Conservation (phyloP, 2,113 vertebrate species). For the Gallinago media region DNA sequence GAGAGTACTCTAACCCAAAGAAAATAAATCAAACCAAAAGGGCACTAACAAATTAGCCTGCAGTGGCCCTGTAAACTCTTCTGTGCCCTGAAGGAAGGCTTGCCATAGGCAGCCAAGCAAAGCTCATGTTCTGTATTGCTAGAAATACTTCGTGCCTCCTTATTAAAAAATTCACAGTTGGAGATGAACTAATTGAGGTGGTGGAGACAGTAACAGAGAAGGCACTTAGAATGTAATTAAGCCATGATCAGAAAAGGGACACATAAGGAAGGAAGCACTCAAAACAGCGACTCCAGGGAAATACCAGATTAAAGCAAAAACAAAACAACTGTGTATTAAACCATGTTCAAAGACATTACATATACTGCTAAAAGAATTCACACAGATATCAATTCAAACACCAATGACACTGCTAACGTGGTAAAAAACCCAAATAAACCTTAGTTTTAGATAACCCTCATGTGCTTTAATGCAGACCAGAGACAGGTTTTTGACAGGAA, state of each 20-base stretch:
- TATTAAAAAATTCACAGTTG: conserved; percentile 67
- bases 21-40: conserved; percentile 72
- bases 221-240: conserved; percentile 74
- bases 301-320: conserved; percentile 25
- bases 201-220: conserved; percentile 43
- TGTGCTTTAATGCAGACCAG: fast-evolving
- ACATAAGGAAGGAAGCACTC: conserved; percentile 13
- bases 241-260: conserved; percentile 32
- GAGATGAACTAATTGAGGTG: conserved; percentile 73
- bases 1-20: conserved; percentile 20
- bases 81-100: conserved; percentile 59
- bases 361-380: background rate
- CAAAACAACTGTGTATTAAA: background rate
- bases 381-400: background rate
- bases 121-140: conserved; percentile 34
- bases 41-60: conserved; percentile 52
- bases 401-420: background rate
- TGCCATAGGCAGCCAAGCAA: conserved; percentile 68
- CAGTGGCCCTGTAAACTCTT: conserved; percentile 35
- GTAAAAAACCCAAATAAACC: background rate
- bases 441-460: background rate
- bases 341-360: background rate
- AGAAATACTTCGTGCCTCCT: conserved; percentile 60
- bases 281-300: conserved; percentile 49
- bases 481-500: background rate